Percentiles rank a stretch among this genome's conserved stretches.
phyloP scores from a whole-genome alignment of 2,113 vertebrate genomes.

The Nothobranchius kuhntae region DNA sequence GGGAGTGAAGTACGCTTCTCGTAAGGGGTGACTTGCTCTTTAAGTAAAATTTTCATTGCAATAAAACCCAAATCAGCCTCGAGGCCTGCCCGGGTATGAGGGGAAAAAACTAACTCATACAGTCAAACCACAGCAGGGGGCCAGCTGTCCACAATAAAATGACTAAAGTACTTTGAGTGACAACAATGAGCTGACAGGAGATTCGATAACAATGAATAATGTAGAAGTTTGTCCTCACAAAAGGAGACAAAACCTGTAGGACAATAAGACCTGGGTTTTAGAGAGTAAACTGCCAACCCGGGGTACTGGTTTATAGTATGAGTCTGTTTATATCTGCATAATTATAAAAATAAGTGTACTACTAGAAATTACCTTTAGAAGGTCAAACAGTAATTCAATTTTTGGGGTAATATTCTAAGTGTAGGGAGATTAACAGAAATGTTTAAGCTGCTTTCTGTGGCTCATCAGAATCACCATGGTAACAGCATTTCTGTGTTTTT shows the following conservation, averaged over 20 bases:
- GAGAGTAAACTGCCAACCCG: too few species aligned
- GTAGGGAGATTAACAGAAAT: too few species aligned
- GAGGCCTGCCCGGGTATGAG: conserved; percentile 1
- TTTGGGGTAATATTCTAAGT: too few species aligned
- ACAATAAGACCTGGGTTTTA: neutral
- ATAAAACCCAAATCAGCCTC: conserved; percentile 19
- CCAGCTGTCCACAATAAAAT: conserved; percentile 5
- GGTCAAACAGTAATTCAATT: too few species aligned
- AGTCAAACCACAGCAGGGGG: conserved; percentile 5
- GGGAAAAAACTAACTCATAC: conserved; percentile 4
- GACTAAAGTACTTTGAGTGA: neutral
- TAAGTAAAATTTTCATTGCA: conserved; percentile 23
- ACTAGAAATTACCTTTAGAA: too few species aligned
- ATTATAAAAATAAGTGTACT: neutral
- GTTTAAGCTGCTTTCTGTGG: too few species aligned
- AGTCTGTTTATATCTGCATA: neutral
- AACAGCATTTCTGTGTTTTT: too few species aligned
- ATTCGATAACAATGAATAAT: neutral
- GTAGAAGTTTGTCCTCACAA: neutral
- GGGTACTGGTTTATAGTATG: neutral
- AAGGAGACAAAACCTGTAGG: neutral
- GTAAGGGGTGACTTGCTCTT: too few species aligned
- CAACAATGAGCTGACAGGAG: neutral
- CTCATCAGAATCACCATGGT: too few species aligned
- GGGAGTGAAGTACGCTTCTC: too few species aligned